phyloP scores from a whole-genome alignment of 2,797 vertebrate species.

The Takifugu rubripes region DNA sequence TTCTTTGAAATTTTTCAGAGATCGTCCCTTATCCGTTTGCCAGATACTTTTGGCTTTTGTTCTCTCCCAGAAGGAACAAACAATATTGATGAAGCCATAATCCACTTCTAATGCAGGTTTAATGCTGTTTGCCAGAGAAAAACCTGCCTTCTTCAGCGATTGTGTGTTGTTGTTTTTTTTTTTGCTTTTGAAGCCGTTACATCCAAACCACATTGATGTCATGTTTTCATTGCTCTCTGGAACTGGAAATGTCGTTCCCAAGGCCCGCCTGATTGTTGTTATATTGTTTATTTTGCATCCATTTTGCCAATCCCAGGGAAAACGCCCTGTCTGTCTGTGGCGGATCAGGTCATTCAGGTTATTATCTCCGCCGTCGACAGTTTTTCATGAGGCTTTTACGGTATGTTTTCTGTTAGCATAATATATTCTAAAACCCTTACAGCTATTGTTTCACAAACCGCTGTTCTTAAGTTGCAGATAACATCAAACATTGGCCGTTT shows the following conservation, averaged over 20 bases:
- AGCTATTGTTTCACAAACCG: too few relatives aligned
- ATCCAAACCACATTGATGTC: slow-evolving; percentile 52
- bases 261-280: slow-evolving; percentile 53
- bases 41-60: slow-evolving; percentile 49
- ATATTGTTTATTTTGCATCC: slow-evolving; percentile 53
- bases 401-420: slow-evolving; percentile 11
- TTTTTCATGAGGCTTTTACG: slow-evolving; percentile 23
- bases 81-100: slow-evolving; percentile 46
- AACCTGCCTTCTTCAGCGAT: slow-evolving; percentile 32
- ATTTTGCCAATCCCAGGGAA: slow-evolving; percentile 17
- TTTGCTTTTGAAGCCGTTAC: slow-evolving; percentile 35
- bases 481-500: too few relatives aligned
- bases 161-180: slow-evolving; percentile 32
- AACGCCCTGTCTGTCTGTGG: slow-evolving; percentile 30
- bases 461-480: too few relatives aligned
- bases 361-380: slow-evolving; percentile 29
- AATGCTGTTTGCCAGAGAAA: slow-evolving; percentile 21
- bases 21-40: slow-evolving; percentile 55
- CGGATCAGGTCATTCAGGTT: slow-evolving; percentile 33
- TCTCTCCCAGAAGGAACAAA: slow-evolving; percentile 44
- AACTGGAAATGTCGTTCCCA: slow-evolving; percentile 45
- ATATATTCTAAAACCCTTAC: not conserved
- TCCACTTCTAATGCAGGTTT: slow-evolving; percentile 46
- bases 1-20: slow-evolving; percentile 58
- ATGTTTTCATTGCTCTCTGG: slow-evolving; percentile 11